Evolutionary conservation across 1,140 invertebrate species (phyloP).

Genomic region (Zeugodacus cucurbitae): DNA sequence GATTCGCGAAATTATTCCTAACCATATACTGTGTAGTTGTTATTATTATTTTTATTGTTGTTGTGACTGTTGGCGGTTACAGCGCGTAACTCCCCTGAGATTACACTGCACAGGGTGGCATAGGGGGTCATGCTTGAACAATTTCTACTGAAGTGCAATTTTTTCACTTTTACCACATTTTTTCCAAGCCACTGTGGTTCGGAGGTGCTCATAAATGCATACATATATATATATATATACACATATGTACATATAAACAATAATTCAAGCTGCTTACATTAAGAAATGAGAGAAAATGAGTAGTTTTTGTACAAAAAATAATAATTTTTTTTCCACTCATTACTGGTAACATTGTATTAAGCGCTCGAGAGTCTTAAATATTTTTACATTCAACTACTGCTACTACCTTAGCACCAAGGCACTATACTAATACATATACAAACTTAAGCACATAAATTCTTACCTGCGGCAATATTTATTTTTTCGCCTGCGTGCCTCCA

Average conservation of each 20-base stretch:
- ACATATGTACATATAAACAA: not conserved
- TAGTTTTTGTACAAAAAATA: not conserved
- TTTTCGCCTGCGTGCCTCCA: not conserved
- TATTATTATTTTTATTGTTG: constrained; percentile 44
- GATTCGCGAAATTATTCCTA: not conserved
- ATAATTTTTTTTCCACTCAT: not conserved
- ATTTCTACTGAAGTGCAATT: constrained; percentile 60
- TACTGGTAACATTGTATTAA: not conserved
- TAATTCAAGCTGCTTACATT: not conserved
- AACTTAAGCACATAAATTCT: not conserved
- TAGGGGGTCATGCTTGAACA: constrained; percentile 57
- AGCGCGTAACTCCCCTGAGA: not conserved
- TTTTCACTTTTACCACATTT: constrained; percentile 9
- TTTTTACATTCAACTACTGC: not conserved
- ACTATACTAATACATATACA: not conserved
- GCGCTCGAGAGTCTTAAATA: not conserved
- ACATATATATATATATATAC: not conserved
- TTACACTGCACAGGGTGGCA: not conserved
- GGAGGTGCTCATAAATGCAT: not conserved
- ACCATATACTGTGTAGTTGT: constrained; percentile 24
- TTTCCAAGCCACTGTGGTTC: not conserved
- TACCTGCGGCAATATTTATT: too few species aligned
- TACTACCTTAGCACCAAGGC: too few species aligned
- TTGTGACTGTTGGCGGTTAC: not conserved
- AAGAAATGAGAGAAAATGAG: not conserved